A percentile compares a stretch with the other conserved stretches of the same genome.
These are phyloP conservation scores for Arothron firmamentum DNA, from an alignment of 2,113 vertebrate species.

Conservation along the genomic window DNA sequence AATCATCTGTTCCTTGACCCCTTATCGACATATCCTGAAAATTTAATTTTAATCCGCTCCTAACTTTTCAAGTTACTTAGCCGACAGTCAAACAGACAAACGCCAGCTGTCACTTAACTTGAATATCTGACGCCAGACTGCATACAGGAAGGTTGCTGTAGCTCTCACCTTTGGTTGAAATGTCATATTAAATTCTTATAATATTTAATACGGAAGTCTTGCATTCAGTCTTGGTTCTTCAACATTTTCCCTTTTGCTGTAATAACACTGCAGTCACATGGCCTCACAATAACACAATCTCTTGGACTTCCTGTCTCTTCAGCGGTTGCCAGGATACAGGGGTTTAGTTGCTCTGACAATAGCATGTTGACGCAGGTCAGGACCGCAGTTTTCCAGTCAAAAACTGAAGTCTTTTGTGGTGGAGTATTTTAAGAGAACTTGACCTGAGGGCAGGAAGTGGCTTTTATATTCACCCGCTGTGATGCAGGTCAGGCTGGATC, in stretches of 20 bases:
- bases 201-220: background rate
- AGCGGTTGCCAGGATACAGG: slow-evolving; percentile 57
- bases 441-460: slow-evolving; percentile 41
- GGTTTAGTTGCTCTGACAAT: slow-evolving; percentile 59
- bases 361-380: slow-evolving; percentile 62
- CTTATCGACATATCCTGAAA: no score
- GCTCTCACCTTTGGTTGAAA: no score
- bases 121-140: no score
- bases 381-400: slow-evolving; percentile 40
- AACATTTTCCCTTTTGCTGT: slow-evolving; percentile 9
- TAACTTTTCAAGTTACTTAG: no score
- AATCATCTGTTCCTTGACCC: no score
- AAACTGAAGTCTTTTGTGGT: background rate
- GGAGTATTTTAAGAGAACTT: slow-evolving; percentile 40
- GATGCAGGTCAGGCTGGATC: slow-evolving; percentile 13
- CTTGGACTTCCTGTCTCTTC: slow-evolving; percentile 45
- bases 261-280: slow-evolving; percentile 65
- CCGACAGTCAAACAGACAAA: no score
- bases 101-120: no score
- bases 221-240: background rate
- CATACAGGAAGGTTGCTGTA: no score
- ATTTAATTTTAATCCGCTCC: no score
- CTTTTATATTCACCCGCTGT: slow-evolving; percentile 37
- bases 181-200: background rate
- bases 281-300: slow-evolving; percentile 36